Conservation (phyloP, 2,797 vertebrate genomes). For the Knipowitschia caucasica region DNA sequence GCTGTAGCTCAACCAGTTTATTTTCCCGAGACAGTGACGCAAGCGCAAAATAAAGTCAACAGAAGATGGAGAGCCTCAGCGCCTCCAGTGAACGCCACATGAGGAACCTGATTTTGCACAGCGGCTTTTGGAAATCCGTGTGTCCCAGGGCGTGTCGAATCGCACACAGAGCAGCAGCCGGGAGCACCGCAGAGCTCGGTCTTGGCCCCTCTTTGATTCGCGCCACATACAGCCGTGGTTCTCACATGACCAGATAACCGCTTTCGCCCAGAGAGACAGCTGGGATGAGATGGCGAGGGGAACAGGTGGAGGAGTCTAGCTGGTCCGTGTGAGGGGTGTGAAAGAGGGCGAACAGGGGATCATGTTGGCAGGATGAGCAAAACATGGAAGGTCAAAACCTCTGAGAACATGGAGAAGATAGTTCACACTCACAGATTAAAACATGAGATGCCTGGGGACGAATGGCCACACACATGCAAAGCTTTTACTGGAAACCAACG, state of each 20-base stretch:
- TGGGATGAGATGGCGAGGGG: conserved; percentile 35
- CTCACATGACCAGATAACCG: conserved; percentile 68
- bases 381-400: conserved; percentile 19
- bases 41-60: conserved; percentile 70
- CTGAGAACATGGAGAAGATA: conserved; percentile 21
- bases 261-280: conserved; percentile 49
- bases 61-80: conserved; percentile 52
- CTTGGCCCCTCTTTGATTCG: conserved; percentile 53
- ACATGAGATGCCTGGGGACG: background rate
- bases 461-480: background rate
- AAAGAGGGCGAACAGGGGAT: conserved; percentile 15
- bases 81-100: conserved; percentile 28
- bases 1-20: conserved; percentile 27
- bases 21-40: conserved; percentile 52
- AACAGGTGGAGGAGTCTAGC: conserved; percentile 69
- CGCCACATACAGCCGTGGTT: conserved; percentile 57
- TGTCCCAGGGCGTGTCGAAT: conserved; percentile 58
- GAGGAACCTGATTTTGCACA: conserved; percentile 56
- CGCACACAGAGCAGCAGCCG: conserved; percentile 34
- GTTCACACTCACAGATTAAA: conserved; percentile 18
- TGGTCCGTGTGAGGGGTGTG: conserved; percentile 26
- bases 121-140: conserved; percentile 63
- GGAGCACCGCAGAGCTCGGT: conserved; percentile 35
- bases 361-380: conserved; percentile 20
- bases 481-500: background rate